Evolutionary conservation across 2,888 invertebrate genomes (phyloP), one percentile per base, ranked within the genome.

Genomic region (Dilophus febrilis): DNA sequence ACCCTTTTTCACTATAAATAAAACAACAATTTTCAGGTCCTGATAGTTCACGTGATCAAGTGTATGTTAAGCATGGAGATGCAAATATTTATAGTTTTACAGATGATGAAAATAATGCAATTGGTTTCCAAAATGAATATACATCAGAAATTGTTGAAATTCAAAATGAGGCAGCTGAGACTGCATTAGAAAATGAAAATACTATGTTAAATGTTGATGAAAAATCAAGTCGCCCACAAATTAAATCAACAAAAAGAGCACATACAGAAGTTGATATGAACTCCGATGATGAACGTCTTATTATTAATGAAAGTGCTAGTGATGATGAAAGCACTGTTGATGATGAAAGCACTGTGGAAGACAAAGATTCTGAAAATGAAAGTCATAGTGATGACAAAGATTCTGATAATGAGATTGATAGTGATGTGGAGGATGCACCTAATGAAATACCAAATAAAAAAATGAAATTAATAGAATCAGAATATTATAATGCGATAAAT

Each of bases 401-500:
- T 30, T 12, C n/a, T 5, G n/a, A 30, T 8, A 30, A 4, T 30
- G 12, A 27, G 11, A 27, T 27, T n/a, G n/a, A n/a, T n/a, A n/a
- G n/a, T n/a, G n/a, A n/a, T n/a, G 27, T 8, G 11, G 11, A 27
- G 6, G 27, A 27, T 27, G 7, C 7, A 27, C 11, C 27, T 11
- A 11, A 27, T 27, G 27, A 27, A 27, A 8, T 11, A 11, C 11
- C 27, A 6, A 11, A 29, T 17, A 37, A n/a, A n/a, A n/a, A n/a
- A n/a, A n/a, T n/a, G n/a, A n/a, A n/a, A n/a, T n/a, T n/a, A n/a
- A n/a, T n/a, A n/a, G n/a, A 42, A 22, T 47, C 52, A n/a, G 40
- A 48, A 38, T 56, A 55, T 41, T 55, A 47, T 32, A 56, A 63
- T 56, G 45, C 51, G 48, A 45, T 52, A 2, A 49, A 54, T 30